These are phyloP conservation scores for Megalurothrips usitatus DNA, from an alignment of 2,888 invertebrate species.

Conservation along the genomic window DNA sequence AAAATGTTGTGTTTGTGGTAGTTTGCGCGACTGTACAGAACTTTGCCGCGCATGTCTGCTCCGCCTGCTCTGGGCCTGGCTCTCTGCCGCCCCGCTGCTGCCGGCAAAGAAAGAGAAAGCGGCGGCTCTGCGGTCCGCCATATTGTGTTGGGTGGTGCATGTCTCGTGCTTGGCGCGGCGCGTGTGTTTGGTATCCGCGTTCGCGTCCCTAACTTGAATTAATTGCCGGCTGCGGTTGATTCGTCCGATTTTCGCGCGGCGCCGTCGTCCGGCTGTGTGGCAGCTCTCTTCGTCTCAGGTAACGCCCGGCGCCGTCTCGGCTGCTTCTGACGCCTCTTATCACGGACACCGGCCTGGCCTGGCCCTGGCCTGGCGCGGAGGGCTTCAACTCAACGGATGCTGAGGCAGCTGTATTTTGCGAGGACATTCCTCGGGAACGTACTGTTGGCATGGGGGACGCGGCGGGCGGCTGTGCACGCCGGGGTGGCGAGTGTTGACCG, in stretches of 20 bases:
- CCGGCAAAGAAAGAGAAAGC: slow-evolving; percentile 8
- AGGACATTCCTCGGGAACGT: background rate
- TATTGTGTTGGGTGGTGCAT: slow-evolving; percentile 24
- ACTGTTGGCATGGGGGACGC: background rate
- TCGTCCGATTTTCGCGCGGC: background rate
- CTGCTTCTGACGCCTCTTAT: background rate
- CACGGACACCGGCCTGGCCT: background rate
- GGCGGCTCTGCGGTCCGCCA: background rate
- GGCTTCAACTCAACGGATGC: background rate
- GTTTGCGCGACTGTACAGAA: background rate
- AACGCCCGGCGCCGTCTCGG: background rate
- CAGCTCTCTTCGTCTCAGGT: background rate
- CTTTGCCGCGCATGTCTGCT: background rate
- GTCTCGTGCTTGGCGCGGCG: slow-evolving; percentile 13
- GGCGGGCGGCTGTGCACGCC: too few relatives aligned
- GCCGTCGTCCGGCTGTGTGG: background rate
- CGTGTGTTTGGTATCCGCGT: background rate
- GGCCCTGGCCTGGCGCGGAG: background rate
- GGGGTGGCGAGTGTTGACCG: too few relatives aligned
- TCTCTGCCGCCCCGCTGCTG: background rate
- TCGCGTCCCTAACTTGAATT: background rate
- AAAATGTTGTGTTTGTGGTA: background rate
- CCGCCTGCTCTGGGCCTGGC: too few relatives aligned
- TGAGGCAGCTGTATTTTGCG: background rate
- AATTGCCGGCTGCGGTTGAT: background rate